phyloP scores from a whole-genome alignment of 2,113 vertebrate genomes.

The Fulica atra region DNA sequence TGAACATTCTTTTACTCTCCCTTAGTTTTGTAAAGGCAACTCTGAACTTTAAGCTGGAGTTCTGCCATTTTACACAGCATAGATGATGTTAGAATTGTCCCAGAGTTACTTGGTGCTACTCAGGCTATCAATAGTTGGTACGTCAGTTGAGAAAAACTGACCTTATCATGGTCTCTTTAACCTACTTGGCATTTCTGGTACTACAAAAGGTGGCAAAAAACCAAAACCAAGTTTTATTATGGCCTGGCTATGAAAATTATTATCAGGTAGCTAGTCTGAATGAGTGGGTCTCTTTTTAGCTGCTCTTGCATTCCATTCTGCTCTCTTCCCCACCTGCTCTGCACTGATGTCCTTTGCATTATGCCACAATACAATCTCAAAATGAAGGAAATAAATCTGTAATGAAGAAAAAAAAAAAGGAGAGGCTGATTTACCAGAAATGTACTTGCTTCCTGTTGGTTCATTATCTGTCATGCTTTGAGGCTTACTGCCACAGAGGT shows the following conservation, averaged over 20 bases:
- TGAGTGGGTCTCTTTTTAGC: neutral
- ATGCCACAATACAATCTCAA: neutral
- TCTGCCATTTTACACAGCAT: neutral
- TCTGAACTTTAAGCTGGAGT: neutral
- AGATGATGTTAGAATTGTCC: neutral
- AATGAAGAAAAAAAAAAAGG: neutral
- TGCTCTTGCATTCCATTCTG: neutral
- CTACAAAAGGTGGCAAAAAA: neutral
- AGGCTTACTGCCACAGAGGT: neutral
- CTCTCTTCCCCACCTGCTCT: neutral
- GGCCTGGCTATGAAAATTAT: neutral
- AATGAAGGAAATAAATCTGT: neutral
- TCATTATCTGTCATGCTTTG: neutral
- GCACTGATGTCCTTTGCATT: neutral
- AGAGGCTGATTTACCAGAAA: slow-evolving; percentile 38
- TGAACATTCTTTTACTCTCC: neutral
- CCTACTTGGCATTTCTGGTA: neutral
- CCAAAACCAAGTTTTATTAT: neutral
- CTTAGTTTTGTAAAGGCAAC: neutral
- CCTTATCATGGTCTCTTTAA: neutral
- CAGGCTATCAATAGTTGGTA: neutral
- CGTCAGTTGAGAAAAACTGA: neutral
- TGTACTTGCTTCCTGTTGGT: neutral
- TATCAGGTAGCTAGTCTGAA: neutral
- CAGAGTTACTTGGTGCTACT: neutral